phyloP scores from a whole-genome alignment of 1,140 invertebrate genomes.

The Bombus picipes region DNA sequence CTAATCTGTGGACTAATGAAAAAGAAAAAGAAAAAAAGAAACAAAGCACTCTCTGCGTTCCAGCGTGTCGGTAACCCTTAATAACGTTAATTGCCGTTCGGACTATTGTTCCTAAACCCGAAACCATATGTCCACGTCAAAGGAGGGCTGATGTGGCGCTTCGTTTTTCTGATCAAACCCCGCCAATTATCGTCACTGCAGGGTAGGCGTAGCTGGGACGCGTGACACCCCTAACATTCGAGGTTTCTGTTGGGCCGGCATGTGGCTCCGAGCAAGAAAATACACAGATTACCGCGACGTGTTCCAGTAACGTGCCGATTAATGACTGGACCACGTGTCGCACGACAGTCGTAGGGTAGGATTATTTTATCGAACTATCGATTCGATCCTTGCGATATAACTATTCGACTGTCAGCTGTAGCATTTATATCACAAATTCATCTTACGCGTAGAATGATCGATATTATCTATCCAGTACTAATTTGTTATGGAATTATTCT shows the following conservation, averaged over 20 bases:
- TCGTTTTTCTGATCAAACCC: constrained; percentile 46
- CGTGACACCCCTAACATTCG: constrained; percentile 27
- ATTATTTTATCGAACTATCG: constrained; percentile 44
- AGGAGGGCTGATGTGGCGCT: constrained; percentile 5
- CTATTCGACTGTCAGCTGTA: no score
- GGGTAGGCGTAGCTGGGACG: constrained; percentile 5
- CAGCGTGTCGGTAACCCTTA: not conserved
- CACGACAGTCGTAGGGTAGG: constrained; percentile 20
- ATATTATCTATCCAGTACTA: no score
- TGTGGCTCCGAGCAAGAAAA: constrained; percentile 43
- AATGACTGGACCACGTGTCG: constrained; percentile 32
- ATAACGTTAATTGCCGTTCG: constrained; percentile 44
- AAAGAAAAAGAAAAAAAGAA: not conserved
- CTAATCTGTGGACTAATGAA: not conserved
- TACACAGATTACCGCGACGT: constrained; percentile 50
- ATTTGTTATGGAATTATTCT: no score
- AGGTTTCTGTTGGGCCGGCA: constrained; percentile 3
- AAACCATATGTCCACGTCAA: constrained; percentile 32
- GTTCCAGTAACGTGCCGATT: constrained; percentile 56
- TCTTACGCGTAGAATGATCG: not conserved
- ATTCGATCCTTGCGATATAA: no score
- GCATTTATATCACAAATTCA: not conserved
- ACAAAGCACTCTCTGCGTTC: not conserved
- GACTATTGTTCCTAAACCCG: constrained; percentile 50
- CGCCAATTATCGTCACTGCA: constrained; percentile 58